These are phyloP conservation scores for Brachymystax lenok DNA, from an alignment of 2,797 vertebrate species.

Conservation along the genomic window DNA sequence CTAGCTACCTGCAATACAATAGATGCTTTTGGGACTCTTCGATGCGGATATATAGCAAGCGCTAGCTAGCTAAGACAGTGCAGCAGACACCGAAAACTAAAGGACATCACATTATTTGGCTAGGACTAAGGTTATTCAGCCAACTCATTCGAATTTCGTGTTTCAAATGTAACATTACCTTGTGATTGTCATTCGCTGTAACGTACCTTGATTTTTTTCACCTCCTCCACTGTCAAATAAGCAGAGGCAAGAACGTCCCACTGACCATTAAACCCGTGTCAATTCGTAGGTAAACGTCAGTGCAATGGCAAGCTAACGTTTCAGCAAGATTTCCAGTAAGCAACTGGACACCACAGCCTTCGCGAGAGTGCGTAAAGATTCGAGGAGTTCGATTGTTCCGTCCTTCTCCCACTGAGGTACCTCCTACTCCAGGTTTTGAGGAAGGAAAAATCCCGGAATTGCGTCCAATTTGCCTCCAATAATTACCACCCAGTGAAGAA, in stretches of 20 bases:
- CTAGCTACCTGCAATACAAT: background rate
- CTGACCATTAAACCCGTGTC: background rate
- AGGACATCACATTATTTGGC: background rate
- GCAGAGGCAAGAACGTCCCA: slow-evolving; percentile 12
- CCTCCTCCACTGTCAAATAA: slow-evolving; percentile 6
- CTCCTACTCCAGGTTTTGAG: background rate
- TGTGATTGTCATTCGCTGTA: background rate
- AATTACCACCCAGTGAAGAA: background rate
- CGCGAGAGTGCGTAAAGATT: slow-evolving; percentile 12
- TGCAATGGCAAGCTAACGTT: background rate
- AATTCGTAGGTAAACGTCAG: background rate
- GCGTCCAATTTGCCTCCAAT: background rate
- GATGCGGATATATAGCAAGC: background rate
- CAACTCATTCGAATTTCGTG: background rate
- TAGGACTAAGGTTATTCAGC: background rate
- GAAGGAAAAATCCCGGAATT: slow-evolving; percentile 7
- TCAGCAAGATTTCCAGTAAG: slow-evolving; percentile 2
- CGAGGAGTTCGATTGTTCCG: background rate
- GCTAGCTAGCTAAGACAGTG: background rate
- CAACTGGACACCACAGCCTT: slow-evolving; percentile 19
- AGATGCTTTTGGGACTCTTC: background rate
- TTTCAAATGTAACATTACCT: background rate
- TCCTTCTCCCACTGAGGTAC: background rate
- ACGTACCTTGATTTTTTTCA: slow-evolving; percentile 10
- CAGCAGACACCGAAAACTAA: background rate